Evolutionary conservation across 2,113 vertebrate species (phyloP).

Genomic region (Alouatta palliata): DNA sequence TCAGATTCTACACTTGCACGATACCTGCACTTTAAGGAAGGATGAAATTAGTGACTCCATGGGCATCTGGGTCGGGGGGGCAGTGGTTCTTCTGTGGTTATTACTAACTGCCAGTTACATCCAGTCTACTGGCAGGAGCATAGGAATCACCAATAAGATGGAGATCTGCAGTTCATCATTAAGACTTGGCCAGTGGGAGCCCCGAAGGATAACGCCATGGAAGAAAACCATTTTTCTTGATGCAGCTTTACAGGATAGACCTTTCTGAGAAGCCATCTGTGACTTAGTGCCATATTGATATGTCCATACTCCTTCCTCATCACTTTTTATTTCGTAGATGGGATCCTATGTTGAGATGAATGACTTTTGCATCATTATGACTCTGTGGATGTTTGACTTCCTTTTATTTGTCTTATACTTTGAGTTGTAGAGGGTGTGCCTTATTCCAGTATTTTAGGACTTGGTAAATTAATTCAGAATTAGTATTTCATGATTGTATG

Average conservation of each 20-base stretch:
- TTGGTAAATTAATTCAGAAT: neutral
- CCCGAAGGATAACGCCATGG: neutral
- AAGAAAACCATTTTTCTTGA: neutral
- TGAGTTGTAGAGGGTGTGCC: neutral
- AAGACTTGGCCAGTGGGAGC: neutral
- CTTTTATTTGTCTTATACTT: neutral
- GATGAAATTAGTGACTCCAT: neutral
- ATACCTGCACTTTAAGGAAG: neutral
- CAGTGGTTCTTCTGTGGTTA: neutral
- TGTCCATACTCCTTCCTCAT: neutral
- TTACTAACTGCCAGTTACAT: neutral
- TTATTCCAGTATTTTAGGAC: neutral
- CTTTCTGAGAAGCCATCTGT: neutral
- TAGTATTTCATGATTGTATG: neutral
- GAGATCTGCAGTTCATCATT: neutral
- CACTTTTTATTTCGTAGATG: neutral
- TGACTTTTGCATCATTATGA: neutral
- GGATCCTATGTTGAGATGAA: neutral
- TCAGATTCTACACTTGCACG: neutral
- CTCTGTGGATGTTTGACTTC: neutral
- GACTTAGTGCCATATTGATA: neutral
- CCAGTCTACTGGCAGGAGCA: neutral
- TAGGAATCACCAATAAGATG: neutral
- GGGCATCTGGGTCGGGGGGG: neutral
- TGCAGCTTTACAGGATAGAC: neutral